These are phyloP conservation scores for Dreissena polymorpha DNA, from an alignment of 1,140 invertebrate genomes.

Conservation along the genomic window DNA sequence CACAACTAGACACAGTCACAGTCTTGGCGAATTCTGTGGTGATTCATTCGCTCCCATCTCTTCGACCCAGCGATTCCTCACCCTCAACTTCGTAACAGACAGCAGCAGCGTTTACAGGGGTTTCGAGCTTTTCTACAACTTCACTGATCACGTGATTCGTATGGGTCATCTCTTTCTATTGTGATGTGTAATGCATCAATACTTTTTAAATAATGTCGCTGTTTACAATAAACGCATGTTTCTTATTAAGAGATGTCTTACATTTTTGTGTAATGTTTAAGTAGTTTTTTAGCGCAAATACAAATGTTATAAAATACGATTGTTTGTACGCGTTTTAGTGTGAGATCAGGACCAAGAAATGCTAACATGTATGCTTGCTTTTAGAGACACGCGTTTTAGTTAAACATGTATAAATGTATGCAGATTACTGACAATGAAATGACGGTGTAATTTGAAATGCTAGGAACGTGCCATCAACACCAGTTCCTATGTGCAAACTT, in stretches of 20 bases:
- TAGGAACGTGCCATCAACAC: not conserved
- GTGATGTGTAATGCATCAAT: not conserved
- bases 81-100: conserved; percentile 27
- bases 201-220: not conserved
- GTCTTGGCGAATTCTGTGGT: conserved; percentile 40
- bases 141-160: conserved; percentile 27
- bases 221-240: not conserved
- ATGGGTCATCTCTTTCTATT: not conserved
- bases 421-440: no score
- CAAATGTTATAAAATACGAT: not conserved
- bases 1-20: not conserved
- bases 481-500: not conserved
- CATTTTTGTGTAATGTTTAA: not conserved
- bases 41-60: conserved; percentile 21
- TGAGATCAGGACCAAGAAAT: no score
- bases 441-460: no score
- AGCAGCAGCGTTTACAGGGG: not conserved
- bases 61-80: conserved; percentile 33
- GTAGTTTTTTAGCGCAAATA: not conserved
- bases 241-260: not conserved
- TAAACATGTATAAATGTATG: no score
- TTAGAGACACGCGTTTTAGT: no score
- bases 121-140: conserved; percentile 42
- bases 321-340: no score
- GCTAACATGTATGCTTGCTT: no score